Evolutionary conservation across 2,113 vertebrate genomes (phyloP).

Genomic region (Baryphthengus martii): DNA sequence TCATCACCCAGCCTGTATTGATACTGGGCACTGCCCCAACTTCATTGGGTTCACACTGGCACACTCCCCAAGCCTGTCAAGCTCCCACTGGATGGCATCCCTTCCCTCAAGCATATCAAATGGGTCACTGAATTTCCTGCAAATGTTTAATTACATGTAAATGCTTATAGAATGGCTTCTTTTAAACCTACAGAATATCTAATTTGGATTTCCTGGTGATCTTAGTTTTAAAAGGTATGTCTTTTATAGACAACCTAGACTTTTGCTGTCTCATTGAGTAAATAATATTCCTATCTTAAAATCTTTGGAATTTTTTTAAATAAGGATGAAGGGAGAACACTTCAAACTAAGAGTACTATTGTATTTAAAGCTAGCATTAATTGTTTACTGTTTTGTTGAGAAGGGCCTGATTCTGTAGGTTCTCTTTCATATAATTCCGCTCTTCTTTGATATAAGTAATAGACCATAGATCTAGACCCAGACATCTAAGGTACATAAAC

Average conservation of each 20-base stretch:
- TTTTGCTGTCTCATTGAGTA: background rate
- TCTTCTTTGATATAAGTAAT: background rate
- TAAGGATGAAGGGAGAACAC: background rate
- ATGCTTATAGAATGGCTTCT: rapidly evolving
- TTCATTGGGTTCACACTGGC: background rate
- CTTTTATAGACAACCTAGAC: background rate
- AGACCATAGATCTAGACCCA: background rate
- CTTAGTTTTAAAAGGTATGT: background rate
- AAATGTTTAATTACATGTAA: background rate
- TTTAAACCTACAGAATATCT: background rate
- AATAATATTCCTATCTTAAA: background rate
- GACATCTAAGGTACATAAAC: background rate
- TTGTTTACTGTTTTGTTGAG: background rate
- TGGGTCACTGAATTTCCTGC: background rate
- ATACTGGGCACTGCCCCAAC: background rate
- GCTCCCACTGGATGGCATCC: too few species aligned
- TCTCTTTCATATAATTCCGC: background rate
- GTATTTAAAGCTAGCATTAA: background rate
- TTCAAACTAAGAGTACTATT: background rate
- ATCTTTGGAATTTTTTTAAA: background rate
- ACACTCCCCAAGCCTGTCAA: background rate
- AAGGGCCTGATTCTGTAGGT: background rate
- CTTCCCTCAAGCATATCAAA: background rate
- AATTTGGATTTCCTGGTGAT: background rate
- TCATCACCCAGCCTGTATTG: too few species aligned